Conservation (phyloP, 2,113 vertebrate species). For the Bucco capensis region DNA sequence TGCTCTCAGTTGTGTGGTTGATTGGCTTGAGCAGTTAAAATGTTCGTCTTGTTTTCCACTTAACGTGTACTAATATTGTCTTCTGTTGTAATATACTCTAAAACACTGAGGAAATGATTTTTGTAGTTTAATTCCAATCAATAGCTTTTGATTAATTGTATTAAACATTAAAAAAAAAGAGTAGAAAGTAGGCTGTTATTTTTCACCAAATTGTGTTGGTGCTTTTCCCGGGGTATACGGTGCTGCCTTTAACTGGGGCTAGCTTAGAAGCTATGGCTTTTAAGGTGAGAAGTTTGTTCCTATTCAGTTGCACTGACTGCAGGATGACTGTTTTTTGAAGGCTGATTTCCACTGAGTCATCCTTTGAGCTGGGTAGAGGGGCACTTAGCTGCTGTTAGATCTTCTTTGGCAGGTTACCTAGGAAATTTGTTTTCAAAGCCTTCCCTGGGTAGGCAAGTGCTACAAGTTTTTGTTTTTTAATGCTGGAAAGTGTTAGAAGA, state of each 20-base stretch:
- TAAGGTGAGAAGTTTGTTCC: conserved; percentile 40
- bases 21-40: neutral
- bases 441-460: neutral
- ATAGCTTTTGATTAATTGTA: neutral
- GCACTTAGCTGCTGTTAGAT: neutral
- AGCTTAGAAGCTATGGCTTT: neutral
- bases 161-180: neutral
- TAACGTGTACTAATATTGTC: neutral
- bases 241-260: neutral
- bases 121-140: neutral
- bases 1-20: neutral
- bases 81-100: neutral
- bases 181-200: neutral
- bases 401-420: conserved; percentile 29
- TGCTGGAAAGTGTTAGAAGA: neutral
- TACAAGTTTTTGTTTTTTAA: neutral
- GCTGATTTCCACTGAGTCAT: conserved; percentile 51
- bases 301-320: neutral
- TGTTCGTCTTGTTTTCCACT: neutral
- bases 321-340: neutral
- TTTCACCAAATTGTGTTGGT: neutral
- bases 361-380: neutral
- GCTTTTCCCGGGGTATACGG: neutral
- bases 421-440: conserved; percentile 10
- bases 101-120: neutral